Base-by-base conservation (phyloP, 1,140 invertebrate genomes). In the Pseudomyrmex pallidus region DNA sequence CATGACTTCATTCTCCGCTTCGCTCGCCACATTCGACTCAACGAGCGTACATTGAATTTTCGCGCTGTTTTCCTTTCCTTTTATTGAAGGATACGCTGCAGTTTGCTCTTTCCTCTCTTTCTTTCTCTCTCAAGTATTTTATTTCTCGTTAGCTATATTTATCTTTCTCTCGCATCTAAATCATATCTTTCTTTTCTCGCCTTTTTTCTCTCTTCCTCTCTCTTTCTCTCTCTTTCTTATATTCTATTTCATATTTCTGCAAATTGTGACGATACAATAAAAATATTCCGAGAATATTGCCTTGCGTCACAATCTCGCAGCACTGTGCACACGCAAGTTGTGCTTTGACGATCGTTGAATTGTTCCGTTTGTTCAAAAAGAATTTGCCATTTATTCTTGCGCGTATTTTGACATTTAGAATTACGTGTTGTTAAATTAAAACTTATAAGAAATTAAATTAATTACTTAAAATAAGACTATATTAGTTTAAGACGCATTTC, bases 1-100 rank as follows among this genome's bases (percentile, higher is more conserved):
- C 54, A 12, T 63, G 54, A 48, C 48, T 59, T 56, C 46, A 61
- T 82, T 72, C 57, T 25, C 61, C 66, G 66, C 8, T 52, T 20
- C 66, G 17, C 82, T 87, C 64, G 20, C 66, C 77, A 48, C 76
- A 72, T 68, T 76, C 84, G 63, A 48, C 56, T 66, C 52, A n/a
- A 66, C 54, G 48, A 67, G 35, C 50, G 62, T 61, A 54, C 46
- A 48, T 56, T 59, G 78, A 63, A 56, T 76, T 59, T 87, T n/a
- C 82, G 48, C 50, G 63, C 62, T 70, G 67, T 72, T 64, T 88
- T 87, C 57, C 57, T 56, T 15, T 17, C 67, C 44, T n/a, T 82
- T 76, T 54, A 76, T 87, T 78, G 20, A 15, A 35, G 46, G 64
- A 50, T 57, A 63, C 61, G n/a, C 17, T 73, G 68, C 86, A 50